These are phyloP conservation scores for Xiphorhynchus elegans DNA, from an alignment of 2,113 vertebrate species.

Conservation along the genomic window DNA sequence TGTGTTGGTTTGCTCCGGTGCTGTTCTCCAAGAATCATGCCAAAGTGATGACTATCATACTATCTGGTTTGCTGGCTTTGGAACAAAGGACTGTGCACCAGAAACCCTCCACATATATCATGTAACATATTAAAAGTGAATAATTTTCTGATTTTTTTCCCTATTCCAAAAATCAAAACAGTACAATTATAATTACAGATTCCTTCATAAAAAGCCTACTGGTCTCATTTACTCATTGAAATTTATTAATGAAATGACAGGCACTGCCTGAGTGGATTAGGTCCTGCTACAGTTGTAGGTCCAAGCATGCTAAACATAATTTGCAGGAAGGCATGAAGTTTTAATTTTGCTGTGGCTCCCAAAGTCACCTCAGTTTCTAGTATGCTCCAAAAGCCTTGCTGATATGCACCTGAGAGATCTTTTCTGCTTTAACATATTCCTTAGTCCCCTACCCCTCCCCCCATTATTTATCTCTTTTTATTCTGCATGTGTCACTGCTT, in stretches of 20 bases:
- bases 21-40: background rate
- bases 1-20: background rate
- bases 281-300: background rate
- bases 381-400: background rate
- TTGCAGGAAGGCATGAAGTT: background rate
- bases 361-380: background rate
- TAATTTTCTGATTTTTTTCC: background rate
- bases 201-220: background rate
- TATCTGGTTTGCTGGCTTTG: conserved; percentile 12
- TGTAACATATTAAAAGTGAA: background rate
- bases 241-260: conserved; percentile 20
- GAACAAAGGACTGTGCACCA: background rate
- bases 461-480: conserved; percentile 58
- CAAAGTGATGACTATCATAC: background rate
- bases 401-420: conserved; percentile 7
- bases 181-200: background rate
- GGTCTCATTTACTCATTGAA: background rate
- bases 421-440: conserved; percentile 2
- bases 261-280: background rate
- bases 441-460: background rate
- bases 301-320: background rate
- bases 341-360: background rate
- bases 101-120: background rate
- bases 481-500: conserved; percentile 58
- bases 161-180: background rate